Evolutionary conservation across 2,797 vertebrate species (phyloP).

Genomic region (Hyperoplus immaculatus): DNA sequence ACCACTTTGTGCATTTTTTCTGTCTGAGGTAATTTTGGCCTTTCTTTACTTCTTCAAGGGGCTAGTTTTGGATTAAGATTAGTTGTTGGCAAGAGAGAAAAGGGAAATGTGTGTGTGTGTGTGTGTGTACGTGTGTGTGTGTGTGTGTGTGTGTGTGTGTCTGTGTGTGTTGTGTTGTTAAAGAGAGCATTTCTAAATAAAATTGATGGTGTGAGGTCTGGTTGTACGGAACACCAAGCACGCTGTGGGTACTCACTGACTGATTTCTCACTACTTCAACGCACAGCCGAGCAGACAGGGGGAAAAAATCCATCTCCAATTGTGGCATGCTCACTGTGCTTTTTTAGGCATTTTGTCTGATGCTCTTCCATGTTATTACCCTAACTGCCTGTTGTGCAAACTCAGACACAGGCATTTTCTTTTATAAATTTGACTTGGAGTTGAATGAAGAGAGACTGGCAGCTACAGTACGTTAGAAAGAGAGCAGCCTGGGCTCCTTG

Average conservation of each 20-base stretch:
- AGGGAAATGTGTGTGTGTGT: constrained; percentile 17
- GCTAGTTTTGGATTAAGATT: constrained; percentile 48
- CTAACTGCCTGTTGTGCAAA: constrained; percentile 63
- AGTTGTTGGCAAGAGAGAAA: constrained; percentile 32
- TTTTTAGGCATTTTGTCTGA: constrained; percentile 63
- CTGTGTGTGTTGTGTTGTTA: constrained; percentile 38
- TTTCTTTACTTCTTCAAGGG: constrained; percentile 39
- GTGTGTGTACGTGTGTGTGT: too few species aligned
- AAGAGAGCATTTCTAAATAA: constrained; percentile 63
- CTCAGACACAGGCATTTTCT: constrained; percentile 43
- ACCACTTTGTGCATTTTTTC: constrained; percentile 67
- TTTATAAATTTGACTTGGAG: constrained; percentile 40
- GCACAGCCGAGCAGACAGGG: constrained; percentile 44
- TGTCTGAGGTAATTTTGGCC: constrained; percentile 60
- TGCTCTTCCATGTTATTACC: constrained; percentile 69
- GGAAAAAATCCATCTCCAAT: constrained; percentile 56
- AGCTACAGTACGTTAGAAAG: constrained; percentile 9
- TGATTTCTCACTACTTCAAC: constrained; percentile 45
- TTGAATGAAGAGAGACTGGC: constrained; percentile 49
- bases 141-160: background rate
- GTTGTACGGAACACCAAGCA: constrained; percentile 50
- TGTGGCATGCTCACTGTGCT: constrained; percentile 50
- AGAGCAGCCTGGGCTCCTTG: constrained; percentile 32
- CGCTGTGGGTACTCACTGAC: constrained; percentile 44
- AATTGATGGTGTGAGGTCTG: constrained; percentile 68